Evolutionary conservation across 2,888 invertebrate species (phyloP), one percentile per base, ranked within the genome.

Genomic region (Troides aeacus): DNA sequence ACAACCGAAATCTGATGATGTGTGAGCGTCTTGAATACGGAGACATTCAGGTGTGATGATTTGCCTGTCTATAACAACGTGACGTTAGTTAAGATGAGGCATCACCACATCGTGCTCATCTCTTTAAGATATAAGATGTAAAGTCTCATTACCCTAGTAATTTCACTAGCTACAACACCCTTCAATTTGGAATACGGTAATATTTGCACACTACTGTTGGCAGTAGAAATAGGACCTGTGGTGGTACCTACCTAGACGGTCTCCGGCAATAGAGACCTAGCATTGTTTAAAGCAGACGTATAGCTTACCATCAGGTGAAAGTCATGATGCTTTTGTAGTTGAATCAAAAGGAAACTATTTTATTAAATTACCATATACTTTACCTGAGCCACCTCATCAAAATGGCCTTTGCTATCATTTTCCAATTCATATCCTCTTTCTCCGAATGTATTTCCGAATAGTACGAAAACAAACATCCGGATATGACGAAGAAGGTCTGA

Each of bases 401-500:
- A 69, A 79, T 71, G 15, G 75, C 71, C 72, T 72, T 74, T 0
- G 77, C 76, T 21, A 76, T 73, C 8, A 75, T 67, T 7, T 66
- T 73, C 81, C 82, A 82, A 10, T 72, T 72, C 1, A 78, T 61
- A 10, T 69, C 46, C 30, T 73, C 67, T 30, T 60, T 60, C 59
- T 80, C 78, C 0, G 75, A 68, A 63, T 75, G 70, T 6, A 71
- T 36, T 73, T 78, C 74, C n/a, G 78, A 70, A 65, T 79, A 78
- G 59, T 78, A 81, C 10, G 78, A 76, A 21, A 81, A 66, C 6
- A 83, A 71, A 70, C 78, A 80, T 23, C 81, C 81, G 3, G 81
- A 79, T 42, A 81, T 78, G 8, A 80, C 70, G 72, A 83, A 80
- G 74, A 82, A 83, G 1, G 78, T 75, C 64, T 81, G 81, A 0